Evolutionary conservation across 2,797 vertebrate genomes (phyloP).

Genomic region (Cetoscarus ocellatus): DNA sequence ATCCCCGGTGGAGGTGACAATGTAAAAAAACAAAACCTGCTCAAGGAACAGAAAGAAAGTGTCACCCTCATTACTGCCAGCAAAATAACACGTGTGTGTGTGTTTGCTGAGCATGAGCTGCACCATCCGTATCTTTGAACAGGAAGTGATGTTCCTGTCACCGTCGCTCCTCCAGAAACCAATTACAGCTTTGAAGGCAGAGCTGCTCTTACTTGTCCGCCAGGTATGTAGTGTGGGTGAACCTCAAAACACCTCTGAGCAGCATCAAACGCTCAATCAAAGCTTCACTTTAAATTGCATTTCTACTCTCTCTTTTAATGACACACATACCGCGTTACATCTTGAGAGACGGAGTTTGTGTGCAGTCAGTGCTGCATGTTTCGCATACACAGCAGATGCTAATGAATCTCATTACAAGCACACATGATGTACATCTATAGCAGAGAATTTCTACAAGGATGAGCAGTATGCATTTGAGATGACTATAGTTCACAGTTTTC

Average conservation of each 20-base stretch:
- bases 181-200: slow-evolving; percentile 72
- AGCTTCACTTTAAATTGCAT: slow-evolving; percentile 56
- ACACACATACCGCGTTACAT: slow-evolving; percentile 20
- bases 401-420: slow-evolving; percentile 27
- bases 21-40: slow-evolving; percentile 44
- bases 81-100: background rate
- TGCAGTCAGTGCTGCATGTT: slow-evolving; percentile 18
- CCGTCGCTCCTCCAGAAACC: slow-evolving; percentile 49
- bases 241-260: slow-evolving; percentile 55
- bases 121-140: slow-evolving; percentile 57
- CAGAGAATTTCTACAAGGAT: slow-evolving; percentile 5
- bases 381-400: slow-evolving; percentile 25
- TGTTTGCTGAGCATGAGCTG: slow-evolving; percentile 39
- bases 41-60: slow-evolving; percentile 34
- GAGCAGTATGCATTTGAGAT: no score
- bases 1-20: slow-evolving; percentile 35
- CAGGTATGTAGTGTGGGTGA: slow-evolving; percentile 56
- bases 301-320: slow-evolving; percentile 42
- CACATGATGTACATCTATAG: background rate
- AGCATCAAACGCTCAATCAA: slow-evolving; percentile 63
- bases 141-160: slow-evolving; percentile 60
- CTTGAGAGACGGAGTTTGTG: slow-evolving; percentile 36
- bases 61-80: slow-evolving; percentile 57
- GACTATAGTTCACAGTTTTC: no score
- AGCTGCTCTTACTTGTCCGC: slow-evolving; percentile 44